These are phyloP conservation scores for Mystacides longicornis DNA, from an alignment of 2,888 invertebrate species.

Conservation along the genomic window DNA sequence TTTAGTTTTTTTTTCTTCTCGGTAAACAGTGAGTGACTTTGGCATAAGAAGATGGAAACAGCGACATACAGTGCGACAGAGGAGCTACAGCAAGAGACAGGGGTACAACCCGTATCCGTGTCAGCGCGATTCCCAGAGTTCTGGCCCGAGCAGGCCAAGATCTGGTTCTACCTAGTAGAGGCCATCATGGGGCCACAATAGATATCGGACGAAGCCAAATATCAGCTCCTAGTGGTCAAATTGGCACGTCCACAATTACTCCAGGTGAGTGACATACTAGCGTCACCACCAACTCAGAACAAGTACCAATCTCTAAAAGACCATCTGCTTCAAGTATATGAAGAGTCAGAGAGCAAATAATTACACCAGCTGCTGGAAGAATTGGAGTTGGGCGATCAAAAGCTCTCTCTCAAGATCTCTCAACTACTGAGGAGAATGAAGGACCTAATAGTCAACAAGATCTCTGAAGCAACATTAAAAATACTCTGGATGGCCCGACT, in stretches of 20 bases:
- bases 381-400: constrained; percentile 6
- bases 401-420: background rate
- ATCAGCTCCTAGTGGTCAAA: background rate
- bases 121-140: background rate
- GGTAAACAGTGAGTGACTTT: too few species aligned
- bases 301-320: background rate
- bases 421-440: constrained; percentile 4
- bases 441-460: background rate
- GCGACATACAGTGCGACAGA: too few species aligned
- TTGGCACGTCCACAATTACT: background rate
- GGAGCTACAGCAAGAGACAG: too few species aligned
- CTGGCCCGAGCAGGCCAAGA: background rate
- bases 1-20: too few species aligned
- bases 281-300: background rate
- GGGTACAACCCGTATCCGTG: too few species aligned
- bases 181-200: background rate
- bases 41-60: too few species aligned
- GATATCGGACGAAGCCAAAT: background rate
- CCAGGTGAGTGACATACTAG: background rate
- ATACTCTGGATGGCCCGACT: constrained; percentile 5
- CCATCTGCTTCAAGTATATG: background rate
- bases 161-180: background rate
- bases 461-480: constrained; percentile 1
- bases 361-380: constrained; percentile 7
- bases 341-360: constrained; percentile 5